Evolutionary conservation across 2,888 invertebrate genomes (phyloP), one percentile per base, ranked within the genome.

Genomic region (Hedychridium roseum): DNA sequence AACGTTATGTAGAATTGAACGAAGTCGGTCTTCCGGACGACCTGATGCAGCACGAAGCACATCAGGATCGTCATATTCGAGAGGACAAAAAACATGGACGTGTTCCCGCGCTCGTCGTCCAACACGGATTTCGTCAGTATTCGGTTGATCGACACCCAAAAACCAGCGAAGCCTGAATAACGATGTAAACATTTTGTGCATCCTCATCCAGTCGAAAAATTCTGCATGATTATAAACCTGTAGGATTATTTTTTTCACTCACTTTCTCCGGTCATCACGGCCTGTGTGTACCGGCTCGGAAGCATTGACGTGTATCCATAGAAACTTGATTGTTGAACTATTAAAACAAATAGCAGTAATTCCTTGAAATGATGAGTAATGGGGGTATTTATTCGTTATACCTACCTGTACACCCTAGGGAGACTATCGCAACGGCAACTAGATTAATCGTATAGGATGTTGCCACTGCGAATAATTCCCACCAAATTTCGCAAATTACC

Each of bases 241-340:
- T 2, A 23, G 18, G 14, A 12, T 31, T 44, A 35, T 32, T 14
- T 27, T n/a, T 26, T 42, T 35, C 50, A 81, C 85, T 84, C 82
- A 90, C 94, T 95, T 84, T 95, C 95, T 50, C 95, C 95, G 3
- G 91, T 91, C 95, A 95, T 95, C 1, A 95, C 93, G 21, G 95
- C 94, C 78, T 95, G 94, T 0, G 94, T 95, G 71, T 94, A 95
- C 57, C 89, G 82, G 55, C 90, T 88, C 15, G 95, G 95, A 54
- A 95, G 81, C 87, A 94, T 94, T 50, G 94, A 93, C 1, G 94
- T 92, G 76, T 93, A 94, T 2, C 95, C 95, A 75, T 95, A 95
- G 80, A 94, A 95, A 71, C 94, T 94, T 1, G 94, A 94, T 76
- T 95, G 95, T 79, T 95, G 95, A 47, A 95, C 90, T 83, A 71